Percentiles rank a stretch among this genome's conserved stretches.
phyloP scores from a whole-genome alignment of 2,888 invertebrate genomes.

The Cerceris ruficornis region DNA sequence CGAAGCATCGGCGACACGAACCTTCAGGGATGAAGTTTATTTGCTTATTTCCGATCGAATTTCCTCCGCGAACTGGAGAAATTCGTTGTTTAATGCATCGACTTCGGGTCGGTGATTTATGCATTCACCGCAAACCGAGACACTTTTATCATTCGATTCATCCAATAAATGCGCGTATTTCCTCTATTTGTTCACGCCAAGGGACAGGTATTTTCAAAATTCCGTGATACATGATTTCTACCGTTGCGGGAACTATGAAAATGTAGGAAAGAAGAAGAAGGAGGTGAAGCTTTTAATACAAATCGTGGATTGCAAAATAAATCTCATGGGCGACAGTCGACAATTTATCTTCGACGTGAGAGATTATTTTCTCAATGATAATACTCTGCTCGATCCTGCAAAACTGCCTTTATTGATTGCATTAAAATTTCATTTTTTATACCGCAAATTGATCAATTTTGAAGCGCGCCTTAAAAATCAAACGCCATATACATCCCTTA shows the following conservation, averaged over 20 bases:
- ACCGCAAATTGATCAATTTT: no score
- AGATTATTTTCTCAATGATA: no score
- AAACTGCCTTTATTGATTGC: no score
- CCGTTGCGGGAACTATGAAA: neutral
- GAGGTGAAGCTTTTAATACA: no score
- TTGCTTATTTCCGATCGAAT: conserved; percentile 13
- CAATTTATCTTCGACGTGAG: no score
- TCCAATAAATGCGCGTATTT: conserved; percentile 7
- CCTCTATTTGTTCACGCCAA: neutral
- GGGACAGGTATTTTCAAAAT: conserved; percentile 3
- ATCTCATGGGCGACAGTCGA: no score
- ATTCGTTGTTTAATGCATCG: neutral
- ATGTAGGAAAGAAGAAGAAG: no score
- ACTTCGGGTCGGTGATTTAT: conserved; percentile 13
- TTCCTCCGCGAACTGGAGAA: neutral
- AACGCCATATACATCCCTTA: no score
- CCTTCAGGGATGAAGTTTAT: neutral
- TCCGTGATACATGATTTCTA: neutral
- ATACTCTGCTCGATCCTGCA: no score
- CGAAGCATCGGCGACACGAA: neutral
- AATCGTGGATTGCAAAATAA: no score
- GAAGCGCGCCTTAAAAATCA: no score
- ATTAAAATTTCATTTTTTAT: no score
- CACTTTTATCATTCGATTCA: conserved; percentile 31
- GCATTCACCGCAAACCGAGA: neutral